Evolutionary conservation across 2,113 vertebrate genomes (phyloP).

Genomic region (Candoia aspera): DNA sequence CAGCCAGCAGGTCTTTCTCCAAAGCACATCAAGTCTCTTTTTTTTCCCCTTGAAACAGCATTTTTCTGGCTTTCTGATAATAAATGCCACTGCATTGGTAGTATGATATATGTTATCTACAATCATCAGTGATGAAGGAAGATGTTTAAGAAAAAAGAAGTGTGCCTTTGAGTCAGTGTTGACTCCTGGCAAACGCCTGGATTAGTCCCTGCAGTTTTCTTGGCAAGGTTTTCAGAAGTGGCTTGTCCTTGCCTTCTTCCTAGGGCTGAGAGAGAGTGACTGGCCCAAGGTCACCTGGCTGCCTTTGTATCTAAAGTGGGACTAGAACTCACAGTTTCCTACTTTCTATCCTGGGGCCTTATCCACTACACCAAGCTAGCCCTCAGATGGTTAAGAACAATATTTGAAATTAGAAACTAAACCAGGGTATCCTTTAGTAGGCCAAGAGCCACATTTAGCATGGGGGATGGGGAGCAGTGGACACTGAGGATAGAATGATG

Average conservation of each 20-base stretch:
- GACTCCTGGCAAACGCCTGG: too few species aligned
- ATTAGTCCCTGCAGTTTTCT: neutral
- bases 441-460: neutral
- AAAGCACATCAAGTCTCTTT: slow-evolving; percentile 48
- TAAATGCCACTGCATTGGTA: slow-evolving; percentile 7
- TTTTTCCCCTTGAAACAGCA: slow-evolving; percentile 55
- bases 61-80: slow-evolving; percentile 49
- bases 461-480: neutral
- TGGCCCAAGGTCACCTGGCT: neutral
- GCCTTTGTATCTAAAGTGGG: neutral
- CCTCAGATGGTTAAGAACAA: slow-evolving; percentile 48
- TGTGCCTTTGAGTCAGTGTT: neutral
- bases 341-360: neutral
- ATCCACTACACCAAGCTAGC: neutral
- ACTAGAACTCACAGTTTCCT: neutral
- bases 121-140: neutral
- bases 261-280: neutral
- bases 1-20: slow-evolving; percentile 42
- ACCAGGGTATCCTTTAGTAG: neutral
- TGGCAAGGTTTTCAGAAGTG: neutral
- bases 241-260: neutral
- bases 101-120: slow-evolving; percentile 44
- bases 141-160: neutral
- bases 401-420: slow-evolving; percentile 49
- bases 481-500: neutral